Conservation (phyloP, 2,888 invertebrate species). For the Luperina nickerlii region DNA sequence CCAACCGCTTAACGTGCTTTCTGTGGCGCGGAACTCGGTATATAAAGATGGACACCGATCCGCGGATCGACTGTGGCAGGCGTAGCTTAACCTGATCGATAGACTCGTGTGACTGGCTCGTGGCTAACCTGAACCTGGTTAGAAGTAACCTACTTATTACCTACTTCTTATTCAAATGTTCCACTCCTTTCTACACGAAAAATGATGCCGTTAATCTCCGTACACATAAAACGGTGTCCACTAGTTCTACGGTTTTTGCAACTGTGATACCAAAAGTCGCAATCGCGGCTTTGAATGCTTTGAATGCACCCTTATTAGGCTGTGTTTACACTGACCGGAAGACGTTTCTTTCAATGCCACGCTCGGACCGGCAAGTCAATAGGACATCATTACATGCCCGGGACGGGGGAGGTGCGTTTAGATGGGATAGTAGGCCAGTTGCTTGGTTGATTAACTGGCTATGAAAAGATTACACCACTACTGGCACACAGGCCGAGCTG, state of each 20-base stretch:
- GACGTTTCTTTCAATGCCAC: conserved; percentile 83
- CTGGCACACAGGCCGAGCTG: too few species aligned
- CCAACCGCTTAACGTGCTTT: too few species aligned
- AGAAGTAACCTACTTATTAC: too few species aligned
- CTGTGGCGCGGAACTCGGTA: too few species aligned
- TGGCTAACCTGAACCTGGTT: too few species aligned
- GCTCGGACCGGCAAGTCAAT: conserved; percentile 84
- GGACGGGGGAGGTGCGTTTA: conserved; percentile 71
- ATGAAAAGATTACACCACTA: neutral
- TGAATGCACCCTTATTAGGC: conserved; percentile 83
- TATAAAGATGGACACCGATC: neutral
- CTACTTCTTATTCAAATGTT: neutral
- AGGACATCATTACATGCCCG: conserved; percentile 83
- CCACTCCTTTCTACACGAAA: conserved; percentile 11
- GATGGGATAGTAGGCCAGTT: conserved; percentile 29
- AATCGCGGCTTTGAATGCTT: conserved; percentile 70
- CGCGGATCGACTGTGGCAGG: neutral
- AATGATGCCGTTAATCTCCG: conserved; percentile 20
- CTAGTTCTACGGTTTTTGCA: conserved; percentile 50
- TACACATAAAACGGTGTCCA: conserved; percentile 53
- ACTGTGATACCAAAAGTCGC: conserved; percentile 68
- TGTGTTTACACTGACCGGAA: conserved; percentile 87
- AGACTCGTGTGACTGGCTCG: neutral
- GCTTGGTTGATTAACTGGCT: conserved; percentile 6
- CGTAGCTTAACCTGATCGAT: neutral